These are phyloP conservation scores for Atrichornis clamosus DNA, from an alignment of 2,113 vertebrate genomes.

Conservation along the genomic window DNA sequence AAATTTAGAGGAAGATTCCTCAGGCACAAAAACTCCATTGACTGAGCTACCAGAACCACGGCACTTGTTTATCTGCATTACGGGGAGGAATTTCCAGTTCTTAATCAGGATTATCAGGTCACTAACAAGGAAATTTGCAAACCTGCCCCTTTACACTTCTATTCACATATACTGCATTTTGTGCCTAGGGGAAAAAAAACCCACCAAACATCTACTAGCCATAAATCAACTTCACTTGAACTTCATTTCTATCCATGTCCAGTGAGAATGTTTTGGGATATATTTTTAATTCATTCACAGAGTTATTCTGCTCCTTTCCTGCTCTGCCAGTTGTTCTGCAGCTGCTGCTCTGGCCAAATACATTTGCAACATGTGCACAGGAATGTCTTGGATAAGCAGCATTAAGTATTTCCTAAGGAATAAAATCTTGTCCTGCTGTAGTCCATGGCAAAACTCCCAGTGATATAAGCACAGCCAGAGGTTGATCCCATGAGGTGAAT, in stretches of 20 bases:
- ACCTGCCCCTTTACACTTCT: not conserved
- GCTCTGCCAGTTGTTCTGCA: not conserved
- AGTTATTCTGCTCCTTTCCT: not conserved
- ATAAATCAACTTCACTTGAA: not conserved
- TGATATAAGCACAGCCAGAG: not conserved
- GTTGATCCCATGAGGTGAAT: not conserved
- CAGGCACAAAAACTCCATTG: not conserved
- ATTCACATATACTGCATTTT: not conserved
- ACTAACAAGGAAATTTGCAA: not conserved
- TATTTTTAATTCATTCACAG: not conserved
- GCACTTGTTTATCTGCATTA: not conserved
- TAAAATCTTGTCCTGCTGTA: not conserved
- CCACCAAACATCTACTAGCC: not conserved
- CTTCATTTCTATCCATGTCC: not conserved
- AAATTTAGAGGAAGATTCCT: not conserved
- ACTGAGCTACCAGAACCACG: not conserved
- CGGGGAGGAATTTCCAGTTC: conserved; percentile 8
- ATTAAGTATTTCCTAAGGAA: not conserved
- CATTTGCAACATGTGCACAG: not conserved
- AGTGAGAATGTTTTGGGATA: not conserved
- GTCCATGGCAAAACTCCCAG: conserved; percentile 8
- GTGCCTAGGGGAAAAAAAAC: not conserved
- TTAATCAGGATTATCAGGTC: conserved; percentile 5
- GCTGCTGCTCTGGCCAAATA: not conserved
- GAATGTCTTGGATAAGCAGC: not conserved